A percentile compares a stretch with the other conserved stretches of the same genome.
Evolutionary conservation across 2,797 vertebrate species (phyloP).

Genomic region (Propithecus perrieri): DNA sequence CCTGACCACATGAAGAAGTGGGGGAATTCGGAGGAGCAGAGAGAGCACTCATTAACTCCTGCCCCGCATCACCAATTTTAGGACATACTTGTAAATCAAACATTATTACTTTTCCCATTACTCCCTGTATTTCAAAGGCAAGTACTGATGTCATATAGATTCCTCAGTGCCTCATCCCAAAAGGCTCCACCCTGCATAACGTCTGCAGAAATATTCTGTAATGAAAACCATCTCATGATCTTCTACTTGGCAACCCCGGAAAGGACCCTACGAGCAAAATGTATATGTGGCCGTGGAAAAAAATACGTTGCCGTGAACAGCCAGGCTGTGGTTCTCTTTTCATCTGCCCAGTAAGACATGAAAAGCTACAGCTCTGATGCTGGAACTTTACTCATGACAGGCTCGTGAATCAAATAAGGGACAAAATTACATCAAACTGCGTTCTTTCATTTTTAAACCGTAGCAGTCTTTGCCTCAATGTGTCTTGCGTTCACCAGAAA

Average conservation of each 20-base stretch:
- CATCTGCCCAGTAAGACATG: constrained; percentile 35
- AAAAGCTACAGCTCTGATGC: background rate
- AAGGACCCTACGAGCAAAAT: constrained; percentile 17
- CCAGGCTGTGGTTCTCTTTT: background rate
- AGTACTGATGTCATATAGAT: constrained; percentile 44
- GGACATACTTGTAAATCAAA: background rate
- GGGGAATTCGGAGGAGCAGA: background rate
- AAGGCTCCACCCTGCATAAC: background rate
- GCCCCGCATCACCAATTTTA: background rate
- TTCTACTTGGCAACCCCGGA: constrained; percentile 28
- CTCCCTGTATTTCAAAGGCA: constrained; percentile 38
- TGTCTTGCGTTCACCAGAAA: constrained; percentile 46
- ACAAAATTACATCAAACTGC: constrained; percentile 26
- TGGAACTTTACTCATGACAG: constrained; percentile 39
- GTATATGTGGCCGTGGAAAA: background rate
- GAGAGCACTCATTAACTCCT: background rate
- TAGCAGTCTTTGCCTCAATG: background rate
- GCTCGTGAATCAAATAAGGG: constrained; percentile 59
- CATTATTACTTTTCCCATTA: background rate
- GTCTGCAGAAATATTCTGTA: constrained; percentile 15
- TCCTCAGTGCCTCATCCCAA: constrained; percentile 11
- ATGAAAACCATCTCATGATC: constrained; percentile 60
- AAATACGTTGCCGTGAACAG: background rate
- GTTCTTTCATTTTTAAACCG: constrained; percentile 53
- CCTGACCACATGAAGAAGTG: background rate